phyloP scores from a whole-genome alignment of 2,888 invertebrate genomes.

The Drosophila gaucha region DNA sequence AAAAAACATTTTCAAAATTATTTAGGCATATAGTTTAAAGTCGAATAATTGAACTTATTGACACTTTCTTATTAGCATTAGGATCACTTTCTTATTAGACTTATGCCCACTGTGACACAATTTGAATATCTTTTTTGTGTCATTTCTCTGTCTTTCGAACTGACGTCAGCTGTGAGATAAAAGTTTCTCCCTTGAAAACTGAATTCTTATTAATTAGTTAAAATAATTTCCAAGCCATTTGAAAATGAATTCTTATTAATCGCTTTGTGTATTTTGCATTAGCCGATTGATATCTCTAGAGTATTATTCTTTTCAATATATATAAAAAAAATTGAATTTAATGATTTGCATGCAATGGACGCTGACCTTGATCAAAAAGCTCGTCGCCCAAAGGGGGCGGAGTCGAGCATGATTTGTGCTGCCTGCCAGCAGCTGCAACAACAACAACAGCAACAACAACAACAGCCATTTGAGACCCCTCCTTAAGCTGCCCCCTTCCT shows the following conservation, averaged over 20 bases:
- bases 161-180: conserved; percentile 15
- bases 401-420: conserved; percentile 72
- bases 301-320: conserved; percentile 10
- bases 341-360: conserved; percentile 57
- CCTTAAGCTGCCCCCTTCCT: neutral
- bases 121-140: neutral
- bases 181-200: conserved; percentile 21
- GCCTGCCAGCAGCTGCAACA: conserved; percentile 17
- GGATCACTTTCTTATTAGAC: neutral
- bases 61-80: no score
- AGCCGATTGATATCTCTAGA: conserved; percentile 27
- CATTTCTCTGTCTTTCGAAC: neutral
- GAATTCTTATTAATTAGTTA: conserved; percentile 40
- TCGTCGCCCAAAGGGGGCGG: conserved; percentile 53
- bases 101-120: neutral
- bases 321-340: conserved; percentile 4
- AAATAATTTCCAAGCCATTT: conserved; percentile 14
- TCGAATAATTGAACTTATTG: no score
- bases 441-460: conserved; percentile 1
- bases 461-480: conserved; percentile 13
- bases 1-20: no score
- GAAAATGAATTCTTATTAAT: conserved; percentile 48
- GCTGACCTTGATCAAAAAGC: conserved; percentile 45
- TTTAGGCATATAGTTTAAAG: no score
- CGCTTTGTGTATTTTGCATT: conserved; percentile 28